Base-by-base conservation (phyloP, 2,888 invertebrate species). In the Nymphalis c-album region DNA sequence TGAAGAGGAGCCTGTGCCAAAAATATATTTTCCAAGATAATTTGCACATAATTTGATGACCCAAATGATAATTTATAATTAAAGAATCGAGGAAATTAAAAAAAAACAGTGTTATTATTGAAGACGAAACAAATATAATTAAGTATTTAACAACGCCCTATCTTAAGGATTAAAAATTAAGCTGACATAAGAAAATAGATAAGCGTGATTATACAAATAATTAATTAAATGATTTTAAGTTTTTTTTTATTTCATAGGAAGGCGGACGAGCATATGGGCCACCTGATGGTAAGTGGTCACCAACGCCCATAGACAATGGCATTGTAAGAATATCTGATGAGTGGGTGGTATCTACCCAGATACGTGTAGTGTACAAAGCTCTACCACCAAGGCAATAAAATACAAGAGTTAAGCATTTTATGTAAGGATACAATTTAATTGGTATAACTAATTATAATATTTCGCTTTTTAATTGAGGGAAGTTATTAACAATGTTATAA, bases 1-100 rank as follows among this genome's bases (percentile, higher is more conserved):
- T 66, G 47, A 50, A 71, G 60, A 64, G 70, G 74, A 74, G 74
- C 69, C 72, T 71, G 72, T 82, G 85, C 86, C 85, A 86, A 78
- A 76, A 78, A 74, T 48, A 55, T 60, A 47, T n/a, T 53, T 55
- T 50, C n/a, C 16, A 18, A 7, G 5, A 63, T 64, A 51, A 50
- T 63, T 63, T 59, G 47, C 57, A 48, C 59, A 60, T 64, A 71
- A 67, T 68, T 68, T 66, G 69, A 66, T 63, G 70, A 63, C 68
- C 68, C 46, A 55, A 68, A 68, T 68, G 64, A 66, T 69, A 57
- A 70, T 53, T 10, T 16, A 45, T 45, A 51, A 61, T 51, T 63
- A 31, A 18, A 10, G 10, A 40, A n/a, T 60, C 26, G 5, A 51
- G 22, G 26, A 64, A 51, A 59, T 60, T 20, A 8, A 17, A 8